Percentiles rank a stretch among this genome's conserved stretches.
These are phyloP conservation scores for Garrulus glandarius DNA, from an alignment of 2,797 vertebrate species.

Conservation along the genomic window DNA sequence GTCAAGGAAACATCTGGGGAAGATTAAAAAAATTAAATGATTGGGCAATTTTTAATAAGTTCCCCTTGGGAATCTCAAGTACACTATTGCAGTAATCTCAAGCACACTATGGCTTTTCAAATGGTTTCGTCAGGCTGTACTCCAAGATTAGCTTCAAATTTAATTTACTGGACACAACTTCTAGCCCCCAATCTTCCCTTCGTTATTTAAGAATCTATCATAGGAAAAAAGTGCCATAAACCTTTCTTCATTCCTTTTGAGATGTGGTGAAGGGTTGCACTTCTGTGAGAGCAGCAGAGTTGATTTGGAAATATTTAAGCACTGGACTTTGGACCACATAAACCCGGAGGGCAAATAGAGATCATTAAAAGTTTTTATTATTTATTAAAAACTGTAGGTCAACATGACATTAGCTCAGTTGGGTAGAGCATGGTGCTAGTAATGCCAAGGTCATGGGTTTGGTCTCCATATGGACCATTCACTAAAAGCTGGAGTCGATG, in stretches of 20 bases:
- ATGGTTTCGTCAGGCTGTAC: not conserved
- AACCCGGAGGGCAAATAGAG: not conserved
- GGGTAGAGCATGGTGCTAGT: not conserved
- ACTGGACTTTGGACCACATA: not conserved
- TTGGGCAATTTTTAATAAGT: not conserved
- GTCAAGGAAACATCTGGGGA: not conserved
- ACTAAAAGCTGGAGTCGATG: rapidly evolving
- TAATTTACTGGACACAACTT: not conserved
- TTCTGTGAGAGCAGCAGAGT: not conserved
- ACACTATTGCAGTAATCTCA: not conserved
- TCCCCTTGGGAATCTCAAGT: not conserved
- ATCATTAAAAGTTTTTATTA: not conserved
- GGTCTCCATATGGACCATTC: not conserved
- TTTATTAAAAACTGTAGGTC: not conserved
- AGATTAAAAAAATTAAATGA: not conserved
- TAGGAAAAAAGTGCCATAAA: not conserved
- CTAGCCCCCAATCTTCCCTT: not conserved
- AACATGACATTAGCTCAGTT: not conserved
- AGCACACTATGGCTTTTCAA: not conserved
- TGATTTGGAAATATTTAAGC: not conserved
- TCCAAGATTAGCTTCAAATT: not conserved
- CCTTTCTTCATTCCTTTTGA: not conserved
- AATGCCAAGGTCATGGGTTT: not conserved
- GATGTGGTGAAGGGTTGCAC: not conserved
- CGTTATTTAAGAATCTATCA: not conserved